Evolutionary conservation across 2,888 invertebrate genomes (phyloP).

Genomic region (Teinopalpus imperialis): DNA sequence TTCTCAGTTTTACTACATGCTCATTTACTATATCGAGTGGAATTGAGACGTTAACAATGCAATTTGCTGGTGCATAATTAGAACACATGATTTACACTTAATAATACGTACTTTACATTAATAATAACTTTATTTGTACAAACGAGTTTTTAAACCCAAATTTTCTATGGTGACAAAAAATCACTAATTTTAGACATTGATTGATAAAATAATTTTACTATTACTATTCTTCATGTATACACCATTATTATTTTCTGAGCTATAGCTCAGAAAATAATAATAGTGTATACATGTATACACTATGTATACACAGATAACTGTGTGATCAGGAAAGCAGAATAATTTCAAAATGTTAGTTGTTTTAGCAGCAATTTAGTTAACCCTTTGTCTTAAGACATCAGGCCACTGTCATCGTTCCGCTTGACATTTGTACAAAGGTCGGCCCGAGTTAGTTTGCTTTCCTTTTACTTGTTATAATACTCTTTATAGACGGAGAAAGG

Average conservation of each 20-base stretch:
- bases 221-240: too few relatives aligned
- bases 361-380: slow-evolving; percentile 53
- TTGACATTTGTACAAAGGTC: slow-evolving; percentile 79
- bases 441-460: slow-evolving; percentile 67
- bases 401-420: slow-evolving; percentile 61
- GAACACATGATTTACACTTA: slow-evolving; percentile 54
- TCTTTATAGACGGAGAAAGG: slow-evolving; percentile 66
- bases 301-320: too few relatives aligned
- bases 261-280: too few relatives aligned
- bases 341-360: slow-evolving; percentile 44
- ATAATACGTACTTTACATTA: too few relatives aligned
- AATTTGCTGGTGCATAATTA: slow-evolving; percentile 49
- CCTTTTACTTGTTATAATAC: slow-evolving; percentile 69
- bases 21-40: slow-evolving; percentile 24
- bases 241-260: too few relatives aligned
- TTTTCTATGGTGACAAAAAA: too few relatives aligned
- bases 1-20: slow-evolving; percentile 27
- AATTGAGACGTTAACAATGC: slow-evolving; percentile 40
- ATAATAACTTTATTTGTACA: too few relatives aligned
- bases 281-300: too few relatives aligned
- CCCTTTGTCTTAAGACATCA: slow-evolving; percentile 77
- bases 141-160: too few relatives aligned
- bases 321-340: too few relatives aligned
- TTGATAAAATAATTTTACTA: too few relatives aligned
- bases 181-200: too few relatives aligned